Evolutionary conservation across 1,140 invertebrate species (phyloP).

Genomic region (Saccostrea echinata): DNA sequence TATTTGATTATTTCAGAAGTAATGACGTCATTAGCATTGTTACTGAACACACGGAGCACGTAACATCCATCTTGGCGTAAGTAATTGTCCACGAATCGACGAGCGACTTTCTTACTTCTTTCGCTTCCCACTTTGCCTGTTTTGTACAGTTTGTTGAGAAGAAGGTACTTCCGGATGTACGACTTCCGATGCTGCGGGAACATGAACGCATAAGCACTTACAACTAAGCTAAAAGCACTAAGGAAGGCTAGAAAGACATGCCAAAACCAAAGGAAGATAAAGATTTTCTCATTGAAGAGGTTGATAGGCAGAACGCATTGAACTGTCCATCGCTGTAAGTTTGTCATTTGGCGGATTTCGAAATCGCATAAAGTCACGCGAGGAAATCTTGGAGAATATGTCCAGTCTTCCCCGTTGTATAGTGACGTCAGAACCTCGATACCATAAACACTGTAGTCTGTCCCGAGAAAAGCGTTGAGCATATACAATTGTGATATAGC

Average conservation of each 20-base stretch:
- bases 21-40: slow-evolving; percentile 65
- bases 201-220: slow-evolving; percentile 73
- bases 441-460: slow-evolving; percentile 73
- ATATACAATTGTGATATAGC: slow-evolving; percentile 76
- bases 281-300: slow-evolving; percentile 82
- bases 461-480: slow-evolving; percentile 69
- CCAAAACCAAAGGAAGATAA: slow-evolving; percentile 76
- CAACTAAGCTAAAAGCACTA: slow-evolving; percentile 67
- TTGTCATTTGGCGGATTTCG: slow-evolving; percentile 79
- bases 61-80: slow-evolving; percentile 52
- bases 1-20: slow-evolving; percentile 65
- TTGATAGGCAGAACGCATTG: slow-evolving; percentile 82
- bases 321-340: slow-evolving; percentile 76
- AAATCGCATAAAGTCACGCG: slow-evolving; percentile 82
- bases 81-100: slow-evolving; percentile 61
- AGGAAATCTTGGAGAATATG: slow-evolving; percentile 71
- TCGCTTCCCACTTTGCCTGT: slow-evolving; percentile 60
- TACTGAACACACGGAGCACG: slow-evolving; percentile 60
- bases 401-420: slow-evolving; percentile 51
- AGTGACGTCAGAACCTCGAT: slow-evolving; percentile 74
- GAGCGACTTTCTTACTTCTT: slow-evolving; percentile 67
- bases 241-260: slow-evolving; percentile 72
- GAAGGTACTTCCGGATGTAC: slow-evolving; percentile 74
- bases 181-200: slow-evolving; percentile 71
- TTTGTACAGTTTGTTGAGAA: slow-evolving; percentile 76